Conservation (phyloP, 2,797 vertebrate genomes). For the Coranthus polyacanthus region DNA sequence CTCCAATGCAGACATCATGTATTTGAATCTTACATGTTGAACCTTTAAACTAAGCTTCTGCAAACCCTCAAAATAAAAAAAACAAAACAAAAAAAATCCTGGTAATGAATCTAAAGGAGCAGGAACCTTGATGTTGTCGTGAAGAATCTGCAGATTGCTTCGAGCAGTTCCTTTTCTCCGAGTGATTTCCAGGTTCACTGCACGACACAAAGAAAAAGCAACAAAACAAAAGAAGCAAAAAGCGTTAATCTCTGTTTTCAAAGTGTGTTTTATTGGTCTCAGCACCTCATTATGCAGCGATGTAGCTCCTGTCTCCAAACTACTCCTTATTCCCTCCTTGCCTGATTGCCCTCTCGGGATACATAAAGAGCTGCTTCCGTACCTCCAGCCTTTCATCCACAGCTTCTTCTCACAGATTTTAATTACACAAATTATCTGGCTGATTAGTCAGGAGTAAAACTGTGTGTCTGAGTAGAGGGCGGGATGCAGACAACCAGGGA, state of each 20-base stretch:
- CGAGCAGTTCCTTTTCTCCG: background rate
- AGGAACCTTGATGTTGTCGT: background rate
- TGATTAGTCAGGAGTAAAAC: constrained; percentile 19
- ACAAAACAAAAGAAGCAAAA: background rate
- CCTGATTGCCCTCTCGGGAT: constrained; percentile 49
- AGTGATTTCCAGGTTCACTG: background rate
- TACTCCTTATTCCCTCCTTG: constrained; percentile 4
- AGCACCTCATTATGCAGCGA: constrained; percentile 12
- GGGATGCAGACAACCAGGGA: background rate
- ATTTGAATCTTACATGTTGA: too few relatives aligned
- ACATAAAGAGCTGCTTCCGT: constrained; percentile 9
- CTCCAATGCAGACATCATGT: too few relatives aligned
- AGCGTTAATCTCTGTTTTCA: background rate
- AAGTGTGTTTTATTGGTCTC: background rate
- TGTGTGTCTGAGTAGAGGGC: background rate
- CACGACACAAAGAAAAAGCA: background rate
- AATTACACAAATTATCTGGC: constrained; percentile 46
- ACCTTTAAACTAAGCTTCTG: too few relatives aligned
- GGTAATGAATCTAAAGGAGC: background rate
- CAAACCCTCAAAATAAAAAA: too few relatives aligned
- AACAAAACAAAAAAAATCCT: background rate
- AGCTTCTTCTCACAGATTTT: constrained; percentile 36
- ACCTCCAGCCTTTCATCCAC: constrained; percentile 19
- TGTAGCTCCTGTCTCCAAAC: background rate
- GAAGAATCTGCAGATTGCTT: constrained; percentile 2